Evolutionary conservation across 2,888 invertebrate genomes (phyloP), one percentile per base, ranked within the genome.

Genomic region (Dorcus parallelipipedus): DNA sequence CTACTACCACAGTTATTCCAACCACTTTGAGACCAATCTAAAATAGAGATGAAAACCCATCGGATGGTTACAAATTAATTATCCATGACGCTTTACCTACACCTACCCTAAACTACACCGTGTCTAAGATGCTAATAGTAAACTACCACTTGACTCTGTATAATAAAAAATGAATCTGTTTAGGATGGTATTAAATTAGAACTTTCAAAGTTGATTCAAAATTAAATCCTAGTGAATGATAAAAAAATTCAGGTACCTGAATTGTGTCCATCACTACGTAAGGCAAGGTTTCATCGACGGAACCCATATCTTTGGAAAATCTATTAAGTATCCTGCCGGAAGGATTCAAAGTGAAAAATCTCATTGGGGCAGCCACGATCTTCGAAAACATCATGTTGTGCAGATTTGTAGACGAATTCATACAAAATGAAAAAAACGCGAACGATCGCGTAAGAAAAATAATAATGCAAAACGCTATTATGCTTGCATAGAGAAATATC

Each of bases 291-390:
- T 84, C 84, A 68, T 84, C 84, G 23, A 84, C 79, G 0, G 82
- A 75, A 1, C 83, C 88, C 73, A 88, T 83, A 72, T 90, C 90
- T 71, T 89, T 89, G 2, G 89, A 85, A 73, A 90, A 89, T 51
- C 90, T 78, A 75, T 89, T 89, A 43, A 90, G 76, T 61, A 90
- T 84, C 43, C 83, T 78, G 2, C 84, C 84, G 2, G 83, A 81
- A 1, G 87, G 84, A 72, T 89, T 89, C 0, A 79, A 82, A 67
- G 88, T 87, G 74, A 90, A 90, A 73, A 90, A 90, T 55, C 79
- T 75, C 79, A 89, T 85, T 0, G 86, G 84, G 0, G 86, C 83
- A 40, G 83, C 77, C 9, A 88, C 83, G 5, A 90, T 81, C 58
- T 83, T 81, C n/a, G 65, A 59, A 58, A 79, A 78, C 78, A 78